phyloP scores from a whole-genome alignment of 2,797 vertebrate genomes.

The Apodemus agrarius region DNA sequence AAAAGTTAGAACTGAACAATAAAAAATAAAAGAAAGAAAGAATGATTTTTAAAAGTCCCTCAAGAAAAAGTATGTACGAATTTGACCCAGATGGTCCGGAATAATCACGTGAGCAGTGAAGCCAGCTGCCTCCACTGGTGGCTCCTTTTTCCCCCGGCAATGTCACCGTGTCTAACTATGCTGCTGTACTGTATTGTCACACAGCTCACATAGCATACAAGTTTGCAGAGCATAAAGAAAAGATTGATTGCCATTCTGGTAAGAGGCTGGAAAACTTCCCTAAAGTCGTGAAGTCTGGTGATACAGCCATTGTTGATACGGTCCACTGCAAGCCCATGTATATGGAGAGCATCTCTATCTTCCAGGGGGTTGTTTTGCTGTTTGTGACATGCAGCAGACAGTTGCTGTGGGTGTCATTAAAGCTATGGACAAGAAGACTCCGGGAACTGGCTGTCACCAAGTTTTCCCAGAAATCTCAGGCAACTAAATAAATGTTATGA shows the following conservation, averaged over 20 bases:
- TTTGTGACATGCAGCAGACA: neutral
- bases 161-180: neutral
- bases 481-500: neutral
- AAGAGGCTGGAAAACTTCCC: neutral
- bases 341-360: neutral
- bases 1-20: too few relatives aligned
- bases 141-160: neutral
- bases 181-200: too few relatives aligned
- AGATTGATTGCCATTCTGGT: neutral
- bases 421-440: neutral
- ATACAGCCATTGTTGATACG: neutral
- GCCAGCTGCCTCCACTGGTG: neutral
- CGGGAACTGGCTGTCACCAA: neutral
- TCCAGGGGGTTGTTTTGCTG: neutral
- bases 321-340: too few relatives aligned
- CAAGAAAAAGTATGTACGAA: neutral
- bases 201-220: neutral
- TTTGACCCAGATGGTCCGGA: neutral
- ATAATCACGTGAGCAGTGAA: neutral
- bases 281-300: neutral
- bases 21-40: neutral
- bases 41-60: neutral
- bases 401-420: neutral
- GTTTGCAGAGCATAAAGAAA: neutral
- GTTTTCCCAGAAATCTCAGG: neutral